Percentiles rank a stretch among this genome's conserved stretches.
Conservation (phyloP, 2,113 vertebrate genomes). For the Notothenia rossii region DNA sequence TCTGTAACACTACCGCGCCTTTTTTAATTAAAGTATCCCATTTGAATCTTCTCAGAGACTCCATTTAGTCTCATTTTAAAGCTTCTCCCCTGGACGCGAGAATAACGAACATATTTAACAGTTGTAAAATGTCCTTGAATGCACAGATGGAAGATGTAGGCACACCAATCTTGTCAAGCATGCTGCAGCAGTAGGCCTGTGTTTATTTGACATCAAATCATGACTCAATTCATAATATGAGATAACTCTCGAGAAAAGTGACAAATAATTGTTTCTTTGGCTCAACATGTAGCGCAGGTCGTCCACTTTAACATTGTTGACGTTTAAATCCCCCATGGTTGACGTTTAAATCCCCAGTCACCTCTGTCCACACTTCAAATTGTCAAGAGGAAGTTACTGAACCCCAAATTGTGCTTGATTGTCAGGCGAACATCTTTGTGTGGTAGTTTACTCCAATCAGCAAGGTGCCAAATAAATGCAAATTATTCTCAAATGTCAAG, state of each 20-base stretch:
- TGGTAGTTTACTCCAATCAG: background rate
- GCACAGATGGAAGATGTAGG: background rate
- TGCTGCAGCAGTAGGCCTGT: background rate
- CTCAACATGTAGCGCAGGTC: slow-evolving; percentile 4
- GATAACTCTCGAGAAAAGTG: background rate
- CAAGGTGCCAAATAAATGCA: background rate
- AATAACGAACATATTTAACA: no score
- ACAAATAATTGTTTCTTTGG: background rate
- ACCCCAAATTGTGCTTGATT: background rate
- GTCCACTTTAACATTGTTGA: background rate
- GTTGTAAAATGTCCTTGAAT: background rate
- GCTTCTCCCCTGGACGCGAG: no score
- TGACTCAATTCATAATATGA: background rate
- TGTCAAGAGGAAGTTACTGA: background rate
- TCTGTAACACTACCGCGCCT: no score
- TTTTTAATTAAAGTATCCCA: no score
- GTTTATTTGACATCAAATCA: background rate
- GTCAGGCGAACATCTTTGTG: background rate
- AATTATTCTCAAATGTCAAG: background rate
- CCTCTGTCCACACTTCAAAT: background rate
- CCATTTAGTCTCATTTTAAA: no score
- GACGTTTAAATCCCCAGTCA: background rate
- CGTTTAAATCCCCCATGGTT: background rate
- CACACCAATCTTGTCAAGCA: background rate
- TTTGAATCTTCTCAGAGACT: no score